A percentile compares a stretch with the other conserved stretches of the same genome.
Evolutionary conservation across 2,113 vertebrate species (phyloP).

Genomic region (Eulemur rufifrons): DNA sequence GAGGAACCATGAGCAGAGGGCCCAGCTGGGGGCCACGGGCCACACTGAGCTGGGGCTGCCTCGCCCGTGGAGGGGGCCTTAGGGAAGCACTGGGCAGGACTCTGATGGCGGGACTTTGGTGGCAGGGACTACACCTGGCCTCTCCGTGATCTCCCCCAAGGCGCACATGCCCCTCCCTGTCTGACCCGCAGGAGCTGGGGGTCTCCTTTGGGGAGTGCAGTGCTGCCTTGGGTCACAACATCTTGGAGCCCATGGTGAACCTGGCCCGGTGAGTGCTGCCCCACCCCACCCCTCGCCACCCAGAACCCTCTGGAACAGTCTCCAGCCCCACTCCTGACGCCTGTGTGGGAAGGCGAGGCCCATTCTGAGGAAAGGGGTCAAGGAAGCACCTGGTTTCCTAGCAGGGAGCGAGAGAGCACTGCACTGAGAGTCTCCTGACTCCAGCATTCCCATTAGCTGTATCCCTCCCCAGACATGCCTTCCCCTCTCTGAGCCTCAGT

Average conservation of each 20-base stretch:
- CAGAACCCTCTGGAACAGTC: not conserved
- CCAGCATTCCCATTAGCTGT: not conserved
- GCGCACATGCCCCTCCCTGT: rapidly evolving
- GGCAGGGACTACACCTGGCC: not conserved
- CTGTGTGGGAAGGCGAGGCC: not conserved
- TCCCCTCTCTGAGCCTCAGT: not conserved
- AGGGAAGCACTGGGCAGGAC: not conserved
- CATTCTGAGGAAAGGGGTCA: not conserved
- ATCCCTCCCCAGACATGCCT: not conserved
- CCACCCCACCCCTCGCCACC: rapidly evolving
- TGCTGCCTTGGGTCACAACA: conserved; percentile 91
- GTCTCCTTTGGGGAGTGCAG: conserved; percentile 93
- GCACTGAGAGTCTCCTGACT: not conserved
- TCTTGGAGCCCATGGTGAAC: conserved; percentile 86
- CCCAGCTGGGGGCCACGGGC: not conserved
- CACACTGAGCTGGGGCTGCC: rapidly evolving
- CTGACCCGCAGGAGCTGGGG: conserved; percentile 86
- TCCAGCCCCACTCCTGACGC: not conserved
- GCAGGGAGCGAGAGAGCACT: not conserved
- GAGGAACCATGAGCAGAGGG: not conserved
- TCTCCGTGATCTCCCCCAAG: not conserved
- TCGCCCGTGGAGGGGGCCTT: rapidly evolving
- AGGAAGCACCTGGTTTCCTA: not conserved
- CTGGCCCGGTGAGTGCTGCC: conserved; percentile 88
- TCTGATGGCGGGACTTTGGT: too few relatives aligned